A percentile compares a stretch with the other conserved stretches of the same genome.
phyloP scores from a whole-genome alignment of 2,888 invertebrate species.

The Petrolisthes manimaculis region DNA sequence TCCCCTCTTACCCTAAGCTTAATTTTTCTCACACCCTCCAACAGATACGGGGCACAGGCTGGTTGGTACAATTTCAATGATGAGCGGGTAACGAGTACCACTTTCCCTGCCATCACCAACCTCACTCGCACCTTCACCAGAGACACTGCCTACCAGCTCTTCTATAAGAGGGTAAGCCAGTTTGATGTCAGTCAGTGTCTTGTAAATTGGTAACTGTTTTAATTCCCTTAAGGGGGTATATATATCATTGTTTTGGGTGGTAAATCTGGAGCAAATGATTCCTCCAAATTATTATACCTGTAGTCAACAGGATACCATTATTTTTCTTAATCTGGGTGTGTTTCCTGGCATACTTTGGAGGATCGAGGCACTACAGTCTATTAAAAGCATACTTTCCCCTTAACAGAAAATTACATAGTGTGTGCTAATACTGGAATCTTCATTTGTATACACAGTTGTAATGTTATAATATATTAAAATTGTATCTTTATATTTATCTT shows the following conservation, averaged over 20 bases:
- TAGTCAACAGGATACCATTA: no score
- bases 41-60: slow-evolving; percentile 42
- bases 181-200: not conserved
- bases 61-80: slow-evolving; percentile 65
- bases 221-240: not conserved
- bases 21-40: not conserved
- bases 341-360: no score
- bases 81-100: slow-evolving; percentile 56
- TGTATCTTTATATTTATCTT: no score
- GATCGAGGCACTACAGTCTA: no score
- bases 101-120: slow-evolving; percentile 51
- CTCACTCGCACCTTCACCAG: slow-evolving; percentile 58
- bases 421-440: not conserved
- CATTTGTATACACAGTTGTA: not conserved
- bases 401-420: no score
- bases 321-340: no score
- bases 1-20: no score
- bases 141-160: slow-evolving; percentile 60
- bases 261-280: no score
- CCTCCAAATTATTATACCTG: no score
- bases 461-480: no score
- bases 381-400: no score
- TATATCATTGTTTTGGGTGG: no score
- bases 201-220: not conserved
- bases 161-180: slow-evolving; percentile 55